Conservation (phyloP, 2,797 vertebrate genomes). For the Mionectes olivaceus region DNA sequence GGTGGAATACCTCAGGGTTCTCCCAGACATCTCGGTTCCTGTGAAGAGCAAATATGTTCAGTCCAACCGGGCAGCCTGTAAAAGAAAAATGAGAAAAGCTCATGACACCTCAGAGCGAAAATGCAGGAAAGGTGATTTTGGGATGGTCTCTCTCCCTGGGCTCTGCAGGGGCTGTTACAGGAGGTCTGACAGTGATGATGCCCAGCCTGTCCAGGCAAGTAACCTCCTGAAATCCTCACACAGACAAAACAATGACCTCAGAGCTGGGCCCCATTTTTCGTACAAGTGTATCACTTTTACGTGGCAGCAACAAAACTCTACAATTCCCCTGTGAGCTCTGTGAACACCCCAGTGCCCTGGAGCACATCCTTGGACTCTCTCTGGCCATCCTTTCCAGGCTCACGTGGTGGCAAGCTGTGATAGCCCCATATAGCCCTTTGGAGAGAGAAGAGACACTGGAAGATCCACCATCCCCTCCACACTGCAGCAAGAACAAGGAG, state of each 20-base stretch:
- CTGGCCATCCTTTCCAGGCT: neutral
- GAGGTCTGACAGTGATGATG: neutral
- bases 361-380: neutral
- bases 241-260: neutral
- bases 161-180: neutral
- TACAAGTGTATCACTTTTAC: neutral
- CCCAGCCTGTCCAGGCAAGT: too few relatives aligned
- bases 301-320: neutral
- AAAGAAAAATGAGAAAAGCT: neutral
- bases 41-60: conserved; percentile 74
- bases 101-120: neutral
- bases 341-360: neutral
- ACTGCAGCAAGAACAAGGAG: neutral
- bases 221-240: neutral
- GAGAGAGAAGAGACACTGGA: neutral
- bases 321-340: neutral
- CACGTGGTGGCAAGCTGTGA: neutral
- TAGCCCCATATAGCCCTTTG: neutral
- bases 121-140: neutral
- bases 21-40: conserved; percentile 74
- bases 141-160: neutral
- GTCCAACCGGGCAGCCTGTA: neutral
- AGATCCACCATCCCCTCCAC: neutral
- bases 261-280: neutral
- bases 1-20: conserved; percentile 72